Conservation (phyloP, 2,797 vertebrate genomes). For the Coregonus sp. region DNA sequence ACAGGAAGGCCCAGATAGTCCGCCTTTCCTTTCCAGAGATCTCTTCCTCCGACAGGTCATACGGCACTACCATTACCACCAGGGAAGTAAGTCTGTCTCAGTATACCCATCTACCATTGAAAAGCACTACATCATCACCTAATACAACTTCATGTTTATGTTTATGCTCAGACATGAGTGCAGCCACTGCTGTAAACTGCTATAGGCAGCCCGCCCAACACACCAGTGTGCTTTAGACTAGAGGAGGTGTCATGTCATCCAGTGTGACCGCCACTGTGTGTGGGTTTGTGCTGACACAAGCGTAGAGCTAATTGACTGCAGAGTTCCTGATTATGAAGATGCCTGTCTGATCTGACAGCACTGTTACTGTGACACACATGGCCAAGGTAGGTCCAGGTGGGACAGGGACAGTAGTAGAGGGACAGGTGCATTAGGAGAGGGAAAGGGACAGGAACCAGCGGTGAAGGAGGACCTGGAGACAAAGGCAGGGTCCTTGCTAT, state of each 20-base stretch:
- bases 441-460: background rate
- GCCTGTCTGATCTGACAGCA: conserved; percentile 7
- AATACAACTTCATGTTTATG: background rate
- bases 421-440: background rate
- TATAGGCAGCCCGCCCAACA: background rate
- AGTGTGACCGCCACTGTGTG: background rate
- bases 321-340: background rate
- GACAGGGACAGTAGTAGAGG: background rate
- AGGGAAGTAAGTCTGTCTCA: background rate
- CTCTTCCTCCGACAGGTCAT: background rate
- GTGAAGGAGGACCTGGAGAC: background rate
- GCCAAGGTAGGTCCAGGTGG: too few relatives aligned
- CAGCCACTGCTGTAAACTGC: background rate
- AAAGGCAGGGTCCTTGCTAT: too few relatives aligned
- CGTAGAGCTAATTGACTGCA: background rate
- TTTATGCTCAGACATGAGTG: background rate
- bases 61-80: background rate
- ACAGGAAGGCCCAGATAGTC: background rate
- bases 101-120: background rate
- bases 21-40: background rate
- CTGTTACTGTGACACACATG: background rate
- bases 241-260: background rate
- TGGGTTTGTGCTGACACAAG: background rate
- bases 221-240: background rate
- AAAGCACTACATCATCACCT: background rate